Base-by-base conservation (phyloP, 2,797 vertebrate genomes). In the Aselliscus stoliczkanus region DNA sequence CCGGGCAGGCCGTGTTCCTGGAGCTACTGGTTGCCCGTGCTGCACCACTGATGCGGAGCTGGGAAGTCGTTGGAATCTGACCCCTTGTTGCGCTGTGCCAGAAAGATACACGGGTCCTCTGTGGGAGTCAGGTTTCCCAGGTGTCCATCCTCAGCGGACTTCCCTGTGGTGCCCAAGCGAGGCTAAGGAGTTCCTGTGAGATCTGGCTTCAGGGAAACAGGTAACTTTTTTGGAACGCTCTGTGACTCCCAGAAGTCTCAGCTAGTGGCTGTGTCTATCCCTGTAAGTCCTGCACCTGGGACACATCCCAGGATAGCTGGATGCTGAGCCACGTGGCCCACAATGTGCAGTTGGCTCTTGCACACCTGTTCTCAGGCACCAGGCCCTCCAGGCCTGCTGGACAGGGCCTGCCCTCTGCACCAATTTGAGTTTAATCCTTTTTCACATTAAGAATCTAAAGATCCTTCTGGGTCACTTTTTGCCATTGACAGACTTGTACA, bases 101-200 rank as follows among this genome's bases (percentile, higher is more conserved):
- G 54, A 9, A 90, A 77, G 62, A 54, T 50, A 52, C 83, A 27
- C 1, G 14, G 34, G 31, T n/a, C 47, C 23, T 65, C 58, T 12
- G 27, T 34, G 34, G 54, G 29, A 47, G 1, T 42, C 14, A 27
- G 12, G 64, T 72, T 34, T 76, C 50, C 69, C 15, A 12, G 31
- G 23, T 62, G 34, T 23, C 44, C 52, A 1, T 23, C 39, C 9
- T 77, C 52, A n/a, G 70, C 0, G 12, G 52, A 69, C 31, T 81
- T 47, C 27, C 14, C 0, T 1, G 12, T 0, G 0, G 21, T 31
- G 25, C 34, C 67, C 2, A 0, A 13, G 29, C 44, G 10, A 34
- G 37, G 4, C 39, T 15, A 13, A 31, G 52, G 42, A 18, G 27
- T 76, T 50, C 86, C 60, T 3, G 1, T 21, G 50, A 69, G 86